phyloP scores from a whole-genome alignment of 37 sponge, comb jelly and placozoan genomes.

The Ianthella basta region DNA sequence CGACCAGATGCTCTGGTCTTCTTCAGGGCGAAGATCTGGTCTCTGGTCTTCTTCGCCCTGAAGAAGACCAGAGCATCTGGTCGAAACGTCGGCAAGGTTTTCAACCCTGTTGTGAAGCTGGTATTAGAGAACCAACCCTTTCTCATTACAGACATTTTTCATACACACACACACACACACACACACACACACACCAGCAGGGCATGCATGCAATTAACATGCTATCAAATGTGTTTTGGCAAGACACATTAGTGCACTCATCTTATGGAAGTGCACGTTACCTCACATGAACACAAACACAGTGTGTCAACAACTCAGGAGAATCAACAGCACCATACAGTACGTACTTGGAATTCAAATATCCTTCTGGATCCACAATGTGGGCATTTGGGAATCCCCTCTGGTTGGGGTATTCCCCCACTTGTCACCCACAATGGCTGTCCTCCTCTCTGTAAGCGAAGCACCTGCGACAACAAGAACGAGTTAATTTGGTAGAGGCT shows the following conservation, averaged over 20 bases:
- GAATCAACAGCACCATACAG: neutral
- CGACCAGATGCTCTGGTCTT: no score
- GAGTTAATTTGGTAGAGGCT: neutral
- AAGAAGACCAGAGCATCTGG: no score
- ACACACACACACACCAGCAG: neutral
- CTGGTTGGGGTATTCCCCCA: slow-evolving; percentile 7
- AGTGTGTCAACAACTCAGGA: neutral
- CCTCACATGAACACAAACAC: slow-evolving; percentile 15
- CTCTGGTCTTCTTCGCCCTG: no score
- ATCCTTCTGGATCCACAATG: slow-evolving; percentile 65
- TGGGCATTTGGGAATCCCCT: slow-evolving; percentile 63
- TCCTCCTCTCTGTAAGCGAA: slow-evolving; percentile 75
- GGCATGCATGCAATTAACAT: neutral
- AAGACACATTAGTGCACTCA: no score
- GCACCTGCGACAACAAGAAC: slow-evolving; percentile 43
- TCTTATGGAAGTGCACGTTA: no score
- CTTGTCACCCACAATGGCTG: slow-evolving; percentile 64
- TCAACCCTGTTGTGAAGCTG: no score
- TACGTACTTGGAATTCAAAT: slow-evolving; percentile 87
- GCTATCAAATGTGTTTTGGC: no score
- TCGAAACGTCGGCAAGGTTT: no score
- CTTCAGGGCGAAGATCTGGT: no score
- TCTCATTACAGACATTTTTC: no score
- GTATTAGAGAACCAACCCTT: no score
- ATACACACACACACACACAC: no score